Evolutionary conservation across 1,140 invertebrate species (phyloP).

Genomic region (Eulimnadia texana): DNA sequence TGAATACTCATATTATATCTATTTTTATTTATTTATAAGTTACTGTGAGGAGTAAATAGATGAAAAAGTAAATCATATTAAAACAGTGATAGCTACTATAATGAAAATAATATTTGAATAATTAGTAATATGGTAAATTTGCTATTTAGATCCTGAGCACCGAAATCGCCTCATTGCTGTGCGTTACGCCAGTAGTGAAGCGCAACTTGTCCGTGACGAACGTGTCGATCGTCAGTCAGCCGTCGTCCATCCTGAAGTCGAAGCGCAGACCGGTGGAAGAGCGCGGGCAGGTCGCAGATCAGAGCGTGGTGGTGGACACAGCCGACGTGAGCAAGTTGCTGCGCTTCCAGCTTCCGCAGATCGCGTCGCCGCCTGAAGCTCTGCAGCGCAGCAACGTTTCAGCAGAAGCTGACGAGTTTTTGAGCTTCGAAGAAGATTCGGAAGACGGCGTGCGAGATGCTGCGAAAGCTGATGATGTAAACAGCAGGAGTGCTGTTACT

Average conservation of each 20-base stretch:
- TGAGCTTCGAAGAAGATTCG: background rate
- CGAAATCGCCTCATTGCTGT: background rate
- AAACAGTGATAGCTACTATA: too few species aligned
- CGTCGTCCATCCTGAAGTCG: background rate
- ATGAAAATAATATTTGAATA: too few species aligned
- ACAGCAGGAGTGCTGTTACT: too few species aligned
- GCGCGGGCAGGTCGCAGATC: background rate
- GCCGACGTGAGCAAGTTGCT: background rate
- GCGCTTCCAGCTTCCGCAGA: background rate
- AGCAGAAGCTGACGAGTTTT: background rate
- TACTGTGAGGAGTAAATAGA: too few species aligned
- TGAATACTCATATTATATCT: too few species aligned
- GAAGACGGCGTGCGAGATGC: background rate
- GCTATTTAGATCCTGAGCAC: background rate
- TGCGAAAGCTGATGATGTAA: background rate
- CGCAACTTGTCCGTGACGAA: background rate
- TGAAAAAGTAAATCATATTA: too few species aligned
- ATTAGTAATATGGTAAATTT: too few species aligned
- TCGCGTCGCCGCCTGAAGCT: background rate
- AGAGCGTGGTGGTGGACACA: background rate
- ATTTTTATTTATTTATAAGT: too few species aligned
- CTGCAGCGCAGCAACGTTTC: background rate
- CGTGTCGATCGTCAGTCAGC: background rate
- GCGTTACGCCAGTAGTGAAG: background rate
- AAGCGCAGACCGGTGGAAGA: background rate